phyloP scores from a whole-genome alignment of 2,113 vertebrate genomes.

The Petrocephalus microphthalmus region DNA sequence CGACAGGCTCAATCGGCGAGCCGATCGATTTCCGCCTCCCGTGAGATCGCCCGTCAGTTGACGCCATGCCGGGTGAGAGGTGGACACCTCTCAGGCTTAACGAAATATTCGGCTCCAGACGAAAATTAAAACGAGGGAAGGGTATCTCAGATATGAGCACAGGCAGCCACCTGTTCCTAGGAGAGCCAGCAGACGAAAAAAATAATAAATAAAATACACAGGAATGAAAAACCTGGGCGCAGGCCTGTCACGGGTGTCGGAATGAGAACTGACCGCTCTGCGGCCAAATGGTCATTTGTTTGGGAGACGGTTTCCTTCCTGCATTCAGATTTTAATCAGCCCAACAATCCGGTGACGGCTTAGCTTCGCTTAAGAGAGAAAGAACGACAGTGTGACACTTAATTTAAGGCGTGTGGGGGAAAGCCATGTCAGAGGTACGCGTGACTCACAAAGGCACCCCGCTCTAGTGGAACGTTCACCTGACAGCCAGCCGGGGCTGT shows the following conservation, averaged over 20 bases:
- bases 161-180: background rate
- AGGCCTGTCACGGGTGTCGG: background rate
- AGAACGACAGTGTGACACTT: background rate
- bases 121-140: background rate
- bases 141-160: background rate
- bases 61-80: background rate
- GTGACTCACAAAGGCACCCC: background rate
- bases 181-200: background rate
- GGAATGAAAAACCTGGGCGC: background rate
- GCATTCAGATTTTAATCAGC: background rate
- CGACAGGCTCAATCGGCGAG: background rate
- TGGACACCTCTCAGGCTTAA: background rate
- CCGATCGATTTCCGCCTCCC: background rate
- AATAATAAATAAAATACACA: no score
- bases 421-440: background rate
- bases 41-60: background rate
- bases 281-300: background rate
- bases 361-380: constrained; percentile 3
- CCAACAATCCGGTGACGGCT: background rate
- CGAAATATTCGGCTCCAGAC: background rate
- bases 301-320: background rate
- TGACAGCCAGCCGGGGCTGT: background rate
- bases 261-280: background rate
- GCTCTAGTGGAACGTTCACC: background rate
- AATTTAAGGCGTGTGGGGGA: background rate